phyloP scores from a whole-genome alignment of 2,113 vertebrate genomes.

The Pseudolaguvia tuberculata region DNA sequence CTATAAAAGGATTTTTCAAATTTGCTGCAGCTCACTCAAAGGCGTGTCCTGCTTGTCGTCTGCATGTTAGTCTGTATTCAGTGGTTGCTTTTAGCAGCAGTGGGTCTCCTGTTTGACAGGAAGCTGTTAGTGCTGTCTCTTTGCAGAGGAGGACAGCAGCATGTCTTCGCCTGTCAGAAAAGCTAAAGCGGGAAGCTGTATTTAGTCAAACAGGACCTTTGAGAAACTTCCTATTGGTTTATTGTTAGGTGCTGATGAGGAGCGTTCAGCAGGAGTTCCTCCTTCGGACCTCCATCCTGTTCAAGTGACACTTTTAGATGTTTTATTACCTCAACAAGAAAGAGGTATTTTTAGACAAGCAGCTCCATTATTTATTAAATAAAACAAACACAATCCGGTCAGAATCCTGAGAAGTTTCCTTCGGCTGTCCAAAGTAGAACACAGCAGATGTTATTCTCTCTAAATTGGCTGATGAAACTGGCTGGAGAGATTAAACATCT shows the following conservation, averaged over 20 bases:
- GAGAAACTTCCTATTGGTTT: neutral
- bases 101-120: conserved; percentile 49
- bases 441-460: conserved; percentile 59
- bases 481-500: conserved; percentile 39
- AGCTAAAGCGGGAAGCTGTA: conserved; percentile 43
- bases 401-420: conserved; percentile 43
- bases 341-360: conserved; percentile 22
- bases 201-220: conserved; percentile 38
- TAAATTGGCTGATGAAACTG: conserved; percentile 56
- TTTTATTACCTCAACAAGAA: conserved; percentile 11
- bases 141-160: conserved; percentile 20
- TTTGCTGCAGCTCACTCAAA: conserved; percentile 54
- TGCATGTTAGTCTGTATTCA: neutral
- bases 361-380: conserved; percentile 14
- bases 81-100: conserved; percentile 35
- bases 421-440: conserved; percentile 55
- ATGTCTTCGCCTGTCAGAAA: conserved; percentile 44
- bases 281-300: too few relatives aligned
- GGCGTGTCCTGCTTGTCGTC: neutral
- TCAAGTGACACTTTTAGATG: neutral
- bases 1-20: conserved; percentile 56
- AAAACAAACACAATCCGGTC: conserved; percentile 51
- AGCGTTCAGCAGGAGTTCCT: neutral
- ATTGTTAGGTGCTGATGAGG: conserved; percentile 5
- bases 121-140: conserved; percentile 46